Conservation (phyloP, 2,888 invertebrate genomes). For the Agrochola circellaris region DNA sequence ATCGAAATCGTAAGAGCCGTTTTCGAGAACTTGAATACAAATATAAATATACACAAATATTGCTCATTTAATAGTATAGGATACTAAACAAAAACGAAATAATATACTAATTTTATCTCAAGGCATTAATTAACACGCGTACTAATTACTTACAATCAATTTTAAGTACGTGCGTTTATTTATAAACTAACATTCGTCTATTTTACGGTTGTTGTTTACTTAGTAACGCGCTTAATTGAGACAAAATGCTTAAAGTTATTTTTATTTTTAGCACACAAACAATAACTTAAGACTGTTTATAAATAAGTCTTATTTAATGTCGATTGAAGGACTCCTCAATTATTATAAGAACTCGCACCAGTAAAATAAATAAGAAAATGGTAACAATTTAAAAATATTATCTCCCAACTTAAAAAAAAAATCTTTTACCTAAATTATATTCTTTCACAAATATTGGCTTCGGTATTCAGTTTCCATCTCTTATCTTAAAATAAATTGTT, state of each 20-base stretch:
- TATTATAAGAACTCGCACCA: not conserved
- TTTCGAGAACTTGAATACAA: too few relatives aligned
- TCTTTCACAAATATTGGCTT: conserved; percentile 30
- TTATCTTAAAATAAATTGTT: conserved; percentile 48
- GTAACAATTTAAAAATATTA: conserved; percentile 6
- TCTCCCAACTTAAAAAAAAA: conserved; percentile 23
- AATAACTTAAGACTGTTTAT: not conserved
- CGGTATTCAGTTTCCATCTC: conserved; percentile 30
- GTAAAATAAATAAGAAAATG: conserved; percentile 13
- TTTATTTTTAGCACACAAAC: not conserved
- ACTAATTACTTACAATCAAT: conserved; percentile 39
- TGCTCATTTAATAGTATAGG: not conserved
- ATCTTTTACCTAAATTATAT: conserved; percentile 14
- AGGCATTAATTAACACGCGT: conserved; percentile 38
- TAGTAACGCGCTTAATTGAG: conserved; percentile 20
- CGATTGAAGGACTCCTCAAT: not conserved
- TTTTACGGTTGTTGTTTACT: conserved; percentile 32
- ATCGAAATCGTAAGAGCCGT: too few relatives aligned
- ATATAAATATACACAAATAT: too few relatives aligned
- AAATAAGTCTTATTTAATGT: not conserved
- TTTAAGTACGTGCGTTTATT: conserved; percentile 15
- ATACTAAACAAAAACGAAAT: not conserved
- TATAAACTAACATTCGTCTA: conserved; percentile 26
- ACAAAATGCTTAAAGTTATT: conserved; percentile 15
- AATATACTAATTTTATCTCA: not conserved